Percentiles rank a stretch among this genome's conserved stretches.
phyloP scores from a whole-genome alignment of 1,140 invertebrate species.

The Calliopsis andreniformis region DNA sequence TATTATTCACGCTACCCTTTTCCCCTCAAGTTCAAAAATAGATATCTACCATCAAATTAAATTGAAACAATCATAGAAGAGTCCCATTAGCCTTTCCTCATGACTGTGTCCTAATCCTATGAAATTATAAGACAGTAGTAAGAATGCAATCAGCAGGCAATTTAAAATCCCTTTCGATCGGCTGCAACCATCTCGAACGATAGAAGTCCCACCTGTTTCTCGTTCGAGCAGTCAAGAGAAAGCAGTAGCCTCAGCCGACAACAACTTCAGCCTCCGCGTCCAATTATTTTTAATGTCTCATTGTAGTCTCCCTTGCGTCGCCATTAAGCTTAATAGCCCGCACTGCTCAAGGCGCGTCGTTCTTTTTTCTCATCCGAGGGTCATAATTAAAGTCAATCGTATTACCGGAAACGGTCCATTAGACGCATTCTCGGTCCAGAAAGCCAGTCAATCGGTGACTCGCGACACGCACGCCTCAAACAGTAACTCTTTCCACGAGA shows the following conservation, averaged over 20 bases:
- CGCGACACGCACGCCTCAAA: background rate
- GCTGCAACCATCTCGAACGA: background rate
- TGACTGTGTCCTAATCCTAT: too few relatives aligned
- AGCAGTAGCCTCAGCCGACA: too few relatives aligned
- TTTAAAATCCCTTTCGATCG: background rate
- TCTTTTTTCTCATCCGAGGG: constrained; percentile 37
- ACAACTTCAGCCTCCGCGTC: constrained; percentile 4
- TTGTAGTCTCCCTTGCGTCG: constrained; percentile 64
- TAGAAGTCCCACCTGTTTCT: constrained; percentile 12
- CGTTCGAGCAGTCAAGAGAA: too few relatives aligned
- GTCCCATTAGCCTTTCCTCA: too few relatives aligned
- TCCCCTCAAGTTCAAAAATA: too few relatives aligned
- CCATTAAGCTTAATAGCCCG: constrained; percentile 67
- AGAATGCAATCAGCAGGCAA: too few relatives aligned
- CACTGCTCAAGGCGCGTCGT: constrained; percentile 52
- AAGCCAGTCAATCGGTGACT: constrained; percentile 41
- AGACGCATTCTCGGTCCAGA: constrained; percentile 43
- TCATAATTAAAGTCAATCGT: constrained; percentile 68
- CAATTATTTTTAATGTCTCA: constrained; percentile 71
- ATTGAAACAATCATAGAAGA: too few relatives aligned
- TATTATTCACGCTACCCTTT: too few relatives aligned
- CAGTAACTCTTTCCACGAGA: too few relatives aligned
- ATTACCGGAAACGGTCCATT: constrained; percentile 67
- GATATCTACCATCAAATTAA: too few relatives aligned
- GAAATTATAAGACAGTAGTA: too few relatives aligned